Percentiles rank a stretch among this genome's conserved stretches.
phyloP scores from a whole-genome alignment of 2,797 vertebrate genomes.

The Lycodopsis pacificus region DNA sequence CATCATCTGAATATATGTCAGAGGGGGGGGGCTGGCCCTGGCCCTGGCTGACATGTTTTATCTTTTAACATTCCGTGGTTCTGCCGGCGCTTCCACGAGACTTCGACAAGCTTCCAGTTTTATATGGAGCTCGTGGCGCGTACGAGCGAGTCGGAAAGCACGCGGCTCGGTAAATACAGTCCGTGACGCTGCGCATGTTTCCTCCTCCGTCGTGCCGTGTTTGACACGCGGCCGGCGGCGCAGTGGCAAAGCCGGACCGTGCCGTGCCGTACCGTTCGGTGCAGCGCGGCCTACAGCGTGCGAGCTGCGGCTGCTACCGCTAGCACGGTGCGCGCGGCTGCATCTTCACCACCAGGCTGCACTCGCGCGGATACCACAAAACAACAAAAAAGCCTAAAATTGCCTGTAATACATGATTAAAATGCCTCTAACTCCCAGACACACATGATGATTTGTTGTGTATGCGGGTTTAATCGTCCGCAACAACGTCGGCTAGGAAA shows the following conservation, averaged over 20 bases:
- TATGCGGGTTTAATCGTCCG: neutral
- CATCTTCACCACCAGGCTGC: constrained; percentile 10
- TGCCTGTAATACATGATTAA: accelerated
- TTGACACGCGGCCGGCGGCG: constrained; percentile 45
- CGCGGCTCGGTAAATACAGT: neutral
- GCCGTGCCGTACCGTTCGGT: constrained; percentile 26
- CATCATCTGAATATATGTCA: constrained; percentile 1
- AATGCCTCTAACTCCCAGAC: accelerated
- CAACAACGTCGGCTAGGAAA: constrained; percentile 14
- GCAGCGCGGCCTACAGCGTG: constrained; percentile 69
- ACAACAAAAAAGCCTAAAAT: neutral
- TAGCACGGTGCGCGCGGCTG: constrained; percentile 69
- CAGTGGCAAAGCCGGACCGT: neutral
- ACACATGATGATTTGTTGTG: accelerated
- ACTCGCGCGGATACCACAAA: neutral
- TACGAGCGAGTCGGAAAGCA: neutral
- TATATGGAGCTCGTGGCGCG: neutral
- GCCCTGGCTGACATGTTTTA: neutral
- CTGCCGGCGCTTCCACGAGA: neutral
- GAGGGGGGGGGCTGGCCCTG: no score
- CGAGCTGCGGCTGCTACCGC: constrained; percentile 66
- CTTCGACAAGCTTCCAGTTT: neutral
- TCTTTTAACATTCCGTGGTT: neutral
- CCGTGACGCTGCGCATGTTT: neutral
- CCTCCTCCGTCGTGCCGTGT: constrained; percentile 15